Conservation (phyloP, 2,797 vertebrate species). For the Loriculus beryllinus region DNA sequence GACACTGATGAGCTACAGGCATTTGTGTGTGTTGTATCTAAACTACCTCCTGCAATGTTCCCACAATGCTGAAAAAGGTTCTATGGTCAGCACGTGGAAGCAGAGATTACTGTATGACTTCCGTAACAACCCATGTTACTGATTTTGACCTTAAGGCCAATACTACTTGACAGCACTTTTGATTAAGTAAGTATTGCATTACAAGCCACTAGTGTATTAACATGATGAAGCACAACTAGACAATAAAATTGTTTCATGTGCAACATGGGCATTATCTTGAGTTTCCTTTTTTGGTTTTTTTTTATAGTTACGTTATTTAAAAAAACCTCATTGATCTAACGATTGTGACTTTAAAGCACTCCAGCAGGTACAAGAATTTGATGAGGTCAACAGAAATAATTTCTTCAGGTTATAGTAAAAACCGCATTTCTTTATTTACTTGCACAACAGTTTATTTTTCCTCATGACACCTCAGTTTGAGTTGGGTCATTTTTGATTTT, state of each 20-base stretch:
- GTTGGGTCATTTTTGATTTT: background rate
- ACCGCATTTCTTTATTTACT: background rate
- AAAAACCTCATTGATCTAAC: background rate
- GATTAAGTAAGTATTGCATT: background rate
- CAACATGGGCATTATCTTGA: background rate
- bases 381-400: background rate
- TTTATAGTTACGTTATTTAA: background rate
- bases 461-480: background rate
- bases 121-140: background rate
- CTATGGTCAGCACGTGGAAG: accelerated
- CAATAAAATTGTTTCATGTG: background rate
- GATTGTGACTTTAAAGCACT: background rate
- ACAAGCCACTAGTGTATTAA: background rate
- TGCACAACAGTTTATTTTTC: background rate
- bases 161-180: background rate
- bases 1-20: background rate
- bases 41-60: background rate
- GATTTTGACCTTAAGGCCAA: background rate
- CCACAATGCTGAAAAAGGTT: background rate
- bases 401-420: background rate
- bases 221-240: background rate
- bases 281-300: background rate
- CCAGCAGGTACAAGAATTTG: background rate
- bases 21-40: background rate
- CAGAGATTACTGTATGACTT: background rate